Conservation (phyloP, 2,797 vertebrate genomes). For the Anguilla obscura region DNA sequence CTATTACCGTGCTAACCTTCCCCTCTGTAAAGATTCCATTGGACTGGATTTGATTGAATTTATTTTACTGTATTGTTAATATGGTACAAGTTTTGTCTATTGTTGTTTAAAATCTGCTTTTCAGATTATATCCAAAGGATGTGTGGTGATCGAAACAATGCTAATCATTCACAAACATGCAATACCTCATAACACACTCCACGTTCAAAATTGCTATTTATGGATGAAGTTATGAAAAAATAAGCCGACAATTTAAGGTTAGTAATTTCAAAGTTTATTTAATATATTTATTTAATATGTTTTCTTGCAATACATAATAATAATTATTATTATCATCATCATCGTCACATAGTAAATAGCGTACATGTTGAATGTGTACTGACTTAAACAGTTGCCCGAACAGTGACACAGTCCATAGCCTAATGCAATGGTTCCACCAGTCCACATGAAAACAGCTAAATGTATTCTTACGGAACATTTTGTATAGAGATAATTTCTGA, state of each 20-base stretch:
- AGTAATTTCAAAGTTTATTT: too few relatives aligned
- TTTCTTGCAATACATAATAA: not conserved
- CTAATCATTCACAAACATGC: not conserved
- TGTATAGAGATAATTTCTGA: not conserved
- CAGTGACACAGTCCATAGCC: not conserved
- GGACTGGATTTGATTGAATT: slow-evolving; percentile 11
- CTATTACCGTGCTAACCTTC: slow-evolving; percentile 40
- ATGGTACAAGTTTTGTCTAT: not conserved
- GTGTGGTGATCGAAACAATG: not conserved
- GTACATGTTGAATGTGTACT: not conserved
- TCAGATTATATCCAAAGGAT: not conserved
- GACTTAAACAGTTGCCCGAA: not conserved
- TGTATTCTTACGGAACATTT: not conserved
- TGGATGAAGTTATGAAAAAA: too few relatives aligned
- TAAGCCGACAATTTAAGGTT: too few relatives aligned
- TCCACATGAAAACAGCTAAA: not conserved
- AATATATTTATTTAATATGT: not conserved
- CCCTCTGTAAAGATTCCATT: slow-evolving; percentile 30
- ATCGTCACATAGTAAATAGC: not conserved
- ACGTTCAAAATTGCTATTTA: too few relatives aligned
- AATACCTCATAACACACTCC: too few relatives aligned
- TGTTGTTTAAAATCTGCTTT: not conserved
- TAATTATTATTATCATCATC: not conserved
- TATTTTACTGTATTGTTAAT: slow-evolving; percentile 8
- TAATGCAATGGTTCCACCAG: not conserved